Evolutionary conservation across 2,113 vertebrate species (phyloP).

Genomic region (Thermophis baileyi): DNA sequence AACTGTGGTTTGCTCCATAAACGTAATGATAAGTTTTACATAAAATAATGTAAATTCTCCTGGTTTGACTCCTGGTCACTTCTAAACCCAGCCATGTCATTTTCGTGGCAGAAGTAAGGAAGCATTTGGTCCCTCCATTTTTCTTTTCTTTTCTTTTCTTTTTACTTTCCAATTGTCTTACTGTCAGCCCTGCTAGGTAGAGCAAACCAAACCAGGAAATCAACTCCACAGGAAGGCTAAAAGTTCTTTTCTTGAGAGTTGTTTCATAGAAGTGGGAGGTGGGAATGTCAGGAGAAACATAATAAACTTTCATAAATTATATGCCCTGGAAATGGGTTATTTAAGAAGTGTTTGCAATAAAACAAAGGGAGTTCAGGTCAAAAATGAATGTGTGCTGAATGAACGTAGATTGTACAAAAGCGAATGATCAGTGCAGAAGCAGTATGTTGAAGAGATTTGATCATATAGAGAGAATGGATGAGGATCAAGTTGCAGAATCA

Average conservation of each 20-base stretch:
- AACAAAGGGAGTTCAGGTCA: not conserved
- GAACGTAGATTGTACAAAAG: not conserved
- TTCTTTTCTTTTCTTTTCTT: not conserved
- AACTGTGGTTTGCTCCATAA: not conserved
- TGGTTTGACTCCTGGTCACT: not conserved
- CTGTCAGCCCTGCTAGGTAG: not conserved
- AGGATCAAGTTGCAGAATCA: not conserved
- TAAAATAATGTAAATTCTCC: not conserved
- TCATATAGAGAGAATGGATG: not conserved
- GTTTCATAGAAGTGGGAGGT: not conserved
- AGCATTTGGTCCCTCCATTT: not conserved
- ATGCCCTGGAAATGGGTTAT: not conserved
- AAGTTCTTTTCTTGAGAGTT: not conserved
- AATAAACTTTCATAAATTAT: not conserved
- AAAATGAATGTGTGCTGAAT: not conserved
- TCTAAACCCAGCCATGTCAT: not conserved
- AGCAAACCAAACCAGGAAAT: not conserved
- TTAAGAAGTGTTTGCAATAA: not conserved
- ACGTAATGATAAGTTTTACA: not conserved
- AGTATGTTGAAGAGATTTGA: not conserved
- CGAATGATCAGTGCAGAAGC: not conserved
- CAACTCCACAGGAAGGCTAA: not conserved
- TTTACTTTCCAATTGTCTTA: not conserved
- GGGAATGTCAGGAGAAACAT: not conserved
- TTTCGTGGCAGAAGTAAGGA: not conserved